A percentile compares a stretch with the other conserved stretches of the same genome.
phyloP scores from a whole-genome alignment of 2,113 vertebrate genomes.

The Crotalus viridis region DNA sequence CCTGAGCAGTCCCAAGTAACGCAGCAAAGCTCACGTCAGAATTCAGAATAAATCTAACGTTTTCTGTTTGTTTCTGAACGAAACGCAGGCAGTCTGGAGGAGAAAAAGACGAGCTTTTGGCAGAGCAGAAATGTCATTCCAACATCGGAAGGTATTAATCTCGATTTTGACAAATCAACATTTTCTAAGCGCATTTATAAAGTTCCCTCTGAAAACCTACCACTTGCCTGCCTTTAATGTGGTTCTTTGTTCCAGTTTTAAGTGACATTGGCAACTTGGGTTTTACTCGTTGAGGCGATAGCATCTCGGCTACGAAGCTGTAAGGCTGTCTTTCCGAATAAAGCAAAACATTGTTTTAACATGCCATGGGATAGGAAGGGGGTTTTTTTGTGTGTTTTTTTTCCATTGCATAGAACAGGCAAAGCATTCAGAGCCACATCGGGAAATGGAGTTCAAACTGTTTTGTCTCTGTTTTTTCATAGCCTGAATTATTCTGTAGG shows the following conservation, averaged over 20 bases:
- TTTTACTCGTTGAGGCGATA: background rate
- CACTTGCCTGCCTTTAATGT: background rate
- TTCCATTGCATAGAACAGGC: background rate
- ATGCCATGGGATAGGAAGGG: background rate
- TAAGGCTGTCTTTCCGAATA: background rate
- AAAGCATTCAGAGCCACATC: background rate
- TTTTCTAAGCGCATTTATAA: background rate
- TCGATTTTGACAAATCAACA: background rate
- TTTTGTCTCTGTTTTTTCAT: background rate
- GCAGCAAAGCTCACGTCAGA: background rate
- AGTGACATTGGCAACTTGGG: background rate
- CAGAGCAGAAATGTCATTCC: background rate
- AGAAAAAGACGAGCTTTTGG: background rate
- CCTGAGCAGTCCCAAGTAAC: background rate
- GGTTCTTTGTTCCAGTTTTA: background rate
- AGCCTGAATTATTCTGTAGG: background rate
- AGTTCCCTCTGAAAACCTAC: background rate
- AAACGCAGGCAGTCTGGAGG: background rate
- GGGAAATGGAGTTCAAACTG: background rate
- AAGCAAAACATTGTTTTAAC: background rate
- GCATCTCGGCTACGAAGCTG: background rate
- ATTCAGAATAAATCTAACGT: background rate
- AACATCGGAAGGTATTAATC: background rate
- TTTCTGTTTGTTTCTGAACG: background rate
- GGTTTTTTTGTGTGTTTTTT: background rate